These are phyloP conservation scores for Muscicapa striata DNA, from an alignment of 2,797 vertebrate species.

Conservation along the genomic window DNA sequence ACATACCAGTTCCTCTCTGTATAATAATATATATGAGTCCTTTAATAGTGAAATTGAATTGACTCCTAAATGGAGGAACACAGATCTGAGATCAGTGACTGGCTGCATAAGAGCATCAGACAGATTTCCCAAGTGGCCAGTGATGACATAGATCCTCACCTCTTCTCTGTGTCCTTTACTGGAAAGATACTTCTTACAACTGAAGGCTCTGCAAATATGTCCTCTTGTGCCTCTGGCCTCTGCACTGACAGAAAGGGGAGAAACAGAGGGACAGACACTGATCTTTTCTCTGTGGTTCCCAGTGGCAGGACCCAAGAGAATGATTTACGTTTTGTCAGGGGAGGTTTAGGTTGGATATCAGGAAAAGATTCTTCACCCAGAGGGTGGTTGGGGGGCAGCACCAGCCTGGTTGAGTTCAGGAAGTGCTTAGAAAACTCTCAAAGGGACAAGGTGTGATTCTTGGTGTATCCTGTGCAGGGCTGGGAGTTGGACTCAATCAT, in stretches of 20 bases:
- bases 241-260: background rate
- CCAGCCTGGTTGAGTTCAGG: background rate
- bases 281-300: no score
- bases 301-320: background rate
- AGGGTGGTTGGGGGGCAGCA: fast-evolving
- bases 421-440: background rate
- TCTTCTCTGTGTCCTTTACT: background rate
- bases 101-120: background rate
- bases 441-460: no score
- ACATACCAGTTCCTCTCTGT: background rate
- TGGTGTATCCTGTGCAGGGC: background rate
- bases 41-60: background rate
- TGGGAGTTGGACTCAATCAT: fast-evolving
- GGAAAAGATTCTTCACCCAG: background rate
- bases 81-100: background rate
- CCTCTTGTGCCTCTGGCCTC: background rate
- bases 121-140: background rate
- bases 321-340: background rate
- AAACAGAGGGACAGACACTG: background rate
- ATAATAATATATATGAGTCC: background rate
- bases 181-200: background rate
- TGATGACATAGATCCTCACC: background rate
- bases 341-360: background rate
- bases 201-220: background rate
- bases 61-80: background rate